Base-by-base conservation (phyloP, 2,113 vertebrate species). In the Pholis gunnellus region DNA sequence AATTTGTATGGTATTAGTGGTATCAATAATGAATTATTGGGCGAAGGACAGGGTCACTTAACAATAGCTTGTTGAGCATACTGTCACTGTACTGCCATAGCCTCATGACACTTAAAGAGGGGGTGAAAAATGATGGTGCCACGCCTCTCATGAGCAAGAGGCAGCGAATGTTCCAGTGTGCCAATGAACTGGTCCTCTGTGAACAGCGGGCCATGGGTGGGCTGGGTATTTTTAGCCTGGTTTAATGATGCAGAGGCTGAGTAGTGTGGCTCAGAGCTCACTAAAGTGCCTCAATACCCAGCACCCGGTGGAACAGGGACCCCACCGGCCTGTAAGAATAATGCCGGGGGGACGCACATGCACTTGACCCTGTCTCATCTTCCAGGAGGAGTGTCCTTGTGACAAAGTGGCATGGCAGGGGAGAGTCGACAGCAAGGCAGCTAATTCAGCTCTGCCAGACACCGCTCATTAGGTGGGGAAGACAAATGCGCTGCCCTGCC, bases 331-430 rank as follows among this genome's bases (percentile, higher is more conserved):
- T 68, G 72, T 83, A 78, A 91, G 86, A 88, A 87, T 75, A 83
- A 88, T 90, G 79, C 80, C 72, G 67, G 63, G 46, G 75, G 70
- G 80, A 83, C 71, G 48, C 77, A 75, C 57, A 76, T 70, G 82
- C 87, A 90, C 91, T 93, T 93, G 91, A 94, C 93, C 92, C 91
- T 9, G 75, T 77, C 91, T 90, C 73, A 57, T 92, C 87, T 83
- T 91, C 77, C 46, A 71, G 67, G 61, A 92, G 80, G 56, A 86
- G 86, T 64, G 86, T 85, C 89, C 90, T 93, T 87, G 88, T 91
- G 90, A 88, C 88, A 91, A 87, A 91, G 90, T 87, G 88, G 82
- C 72, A 44, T 59, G 78, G 77, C 9, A 5, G 75, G 44, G 72
- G 75, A 68, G 81, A 61, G 85, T 78, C 48, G 36, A 78, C 89